These are phyloP conservation scores for Eremobia ochroleuca DNA, from an alignment of 2,888 invertebrate genomes.

Conservation along the genomic window DNA sequence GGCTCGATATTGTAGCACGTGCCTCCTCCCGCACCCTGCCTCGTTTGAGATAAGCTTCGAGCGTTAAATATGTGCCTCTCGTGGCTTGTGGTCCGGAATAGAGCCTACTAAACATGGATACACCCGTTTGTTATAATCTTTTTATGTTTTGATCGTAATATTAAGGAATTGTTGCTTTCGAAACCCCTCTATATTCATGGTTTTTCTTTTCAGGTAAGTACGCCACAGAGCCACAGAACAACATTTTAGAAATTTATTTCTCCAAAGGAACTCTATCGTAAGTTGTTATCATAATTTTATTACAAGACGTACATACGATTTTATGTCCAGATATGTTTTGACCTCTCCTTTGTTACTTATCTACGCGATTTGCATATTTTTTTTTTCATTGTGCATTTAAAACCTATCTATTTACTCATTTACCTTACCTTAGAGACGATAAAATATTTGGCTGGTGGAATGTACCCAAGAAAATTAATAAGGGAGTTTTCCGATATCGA, in stretches of 20 bases:
- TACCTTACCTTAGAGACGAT: not conserved
- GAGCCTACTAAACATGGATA: slow-evolving; percentile 74
- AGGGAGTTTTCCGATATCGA: slow-evolving; percentile 1
- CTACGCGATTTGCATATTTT: not conserved
- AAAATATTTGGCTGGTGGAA: slow-evolving; percentile 17
- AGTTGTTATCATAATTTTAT: slow-evolving; percentile 51
- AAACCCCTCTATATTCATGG: slow-evolving; percentile 51
- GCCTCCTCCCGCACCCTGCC: slow-evolving; percentile 74
- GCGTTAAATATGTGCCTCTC: slow-evolving; percentile 85
- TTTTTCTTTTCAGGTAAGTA: slow-evolving; percentile 73
- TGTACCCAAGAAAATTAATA: slow-evolving; percentile 6
- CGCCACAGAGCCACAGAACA: slow-evolving; percentile 25
- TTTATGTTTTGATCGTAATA: slow-evolving; percentile 70
- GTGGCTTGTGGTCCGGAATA: slow-evolving; percentile 79
- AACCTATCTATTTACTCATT: not conserved
- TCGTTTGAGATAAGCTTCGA: slow-evolving; percentile 83
- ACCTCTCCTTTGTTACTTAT: slow-evolving; percentile 17
- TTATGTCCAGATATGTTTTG: slow-evolving; percentile 24
- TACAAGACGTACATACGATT: slow-evolving; percentile 11
- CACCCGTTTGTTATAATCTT: slow-evolving; percentile 70
- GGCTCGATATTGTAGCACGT: slow-evolving; percentile 85
- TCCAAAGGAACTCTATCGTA: slow-evolving; percentile 41
- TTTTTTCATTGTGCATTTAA: not conserved
- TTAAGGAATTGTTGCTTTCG: slow-evolving; percentile 57
- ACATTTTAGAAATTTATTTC: slow-evolving; percentile 27